Base-by-base conservation (phyloP, 2,888 invertebrate genomes). In the Suillia variegata region DNA sequence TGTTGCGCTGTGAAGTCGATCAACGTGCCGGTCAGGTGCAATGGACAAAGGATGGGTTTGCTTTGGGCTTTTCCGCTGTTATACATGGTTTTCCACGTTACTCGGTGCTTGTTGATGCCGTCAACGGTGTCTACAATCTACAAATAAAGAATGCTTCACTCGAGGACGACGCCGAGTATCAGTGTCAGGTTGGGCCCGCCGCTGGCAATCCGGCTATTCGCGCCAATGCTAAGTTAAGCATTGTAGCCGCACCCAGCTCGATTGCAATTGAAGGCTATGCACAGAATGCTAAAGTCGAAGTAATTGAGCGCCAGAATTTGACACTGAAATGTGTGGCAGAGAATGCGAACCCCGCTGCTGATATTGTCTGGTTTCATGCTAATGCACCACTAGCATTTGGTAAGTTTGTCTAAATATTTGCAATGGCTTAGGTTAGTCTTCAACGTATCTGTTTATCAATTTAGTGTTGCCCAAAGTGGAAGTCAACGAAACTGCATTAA, bases 11-110 rank as follows among this genome's bases (percentile, higher is more conserved):
- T 79, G 91, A 92, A 71, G 90, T 96, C 22, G 88, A 89, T 56
- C 90, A 93, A 83, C 85, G 91, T 65, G 91, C 88, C 5, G 96
- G 96, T 5, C 88, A 87, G 76, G 94, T 96, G 74, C 96, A 96
- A 81, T 96, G 96, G 96, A 93, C 93, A 59, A 96, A 94, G 82
- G 94, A 96, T 83, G 96, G 95, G 54, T 94, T 95, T 77, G 94
- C 93, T 65, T 84, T 94, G 70, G 94, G 94, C 15, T 91, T 88
- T 80, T 88, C 87, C 1, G 86, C 89, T 12, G 87, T 89, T 34
- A 90, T 91, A 59, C 88, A 89, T 0, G 96, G 96, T 1, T 94
- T 90, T 79, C 91, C 93, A 4, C 88, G 96, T 62, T 93, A 95
- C 83, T 89, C 92, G 12, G 90, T 96, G 83, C 87, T 93, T 58